Evolutionary conservation across 2,113 vertebrate species (phyloP).

Genomic region (Trachemys scripta): DNA sequence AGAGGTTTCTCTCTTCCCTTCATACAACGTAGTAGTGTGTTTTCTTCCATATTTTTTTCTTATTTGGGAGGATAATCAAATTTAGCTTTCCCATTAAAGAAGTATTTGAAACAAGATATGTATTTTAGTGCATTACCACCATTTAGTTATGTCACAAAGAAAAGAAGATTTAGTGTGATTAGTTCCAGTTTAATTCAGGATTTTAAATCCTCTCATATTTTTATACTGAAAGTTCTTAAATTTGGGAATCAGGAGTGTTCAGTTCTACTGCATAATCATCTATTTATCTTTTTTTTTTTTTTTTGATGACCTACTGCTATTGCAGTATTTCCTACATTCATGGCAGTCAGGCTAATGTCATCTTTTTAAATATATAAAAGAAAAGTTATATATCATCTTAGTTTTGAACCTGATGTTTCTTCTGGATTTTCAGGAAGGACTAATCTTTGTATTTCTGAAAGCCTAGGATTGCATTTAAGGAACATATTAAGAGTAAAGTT

Average conservation of each 20-base stretch:
- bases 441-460: not conserved
- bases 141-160: not conserved
- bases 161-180: not conserved
- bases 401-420: not conserved
- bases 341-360: not conserved
- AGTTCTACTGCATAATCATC: not conserved
- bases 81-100: not conserved
- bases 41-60: not conserved
- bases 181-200: not conserved
- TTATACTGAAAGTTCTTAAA: not conserved
- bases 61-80: not conserved
- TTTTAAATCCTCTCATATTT: not conserved
- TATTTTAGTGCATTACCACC: not conserved
- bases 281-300: not conserved
- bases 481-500: not conserved
- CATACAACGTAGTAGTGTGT: not conserved
- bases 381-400: rapidly evolving
- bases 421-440: not conserved
- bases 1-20: not conserved
- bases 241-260: not conserved
- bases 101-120: not conserved
- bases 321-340: not conserved
- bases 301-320: not conserved
- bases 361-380: not conserved
- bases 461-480: not conserved